A percentile compares a stretch with the other conserved stretches of the same genome.
These are phyloP conservation scores for Microplitis deprimator DNA, from an alignment of 2,888 invertebrate genomes.

Conservation along the genomic window DNA sequence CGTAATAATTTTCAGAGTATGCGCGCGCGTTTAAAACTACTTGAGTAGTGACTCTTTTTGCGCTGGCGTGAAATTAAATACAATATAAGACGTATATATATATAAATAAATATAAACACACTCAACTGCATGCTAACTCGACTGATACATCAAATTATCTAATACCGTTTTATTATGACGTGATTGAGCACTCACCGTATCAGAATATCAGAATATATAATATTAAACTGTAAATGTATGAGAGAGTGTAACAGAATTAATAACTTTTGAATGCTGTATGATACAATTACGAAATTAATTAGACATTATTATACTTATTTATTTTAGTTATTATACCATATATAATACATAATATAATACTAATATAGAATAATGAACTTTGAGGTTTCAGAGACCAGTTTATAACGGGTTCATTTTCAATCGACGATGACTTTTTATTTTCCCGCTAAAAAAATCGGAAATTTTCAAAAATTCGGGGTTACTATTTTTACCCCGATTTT, in stretches of 20 bases:
- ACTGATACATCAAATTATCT: background rate
- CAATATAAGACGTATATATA: background rate
- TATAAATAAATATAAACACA: background rate
- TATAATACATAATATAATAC: constrained; percentile 44
- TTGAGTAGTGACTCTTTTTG: constrained; percentile 31
- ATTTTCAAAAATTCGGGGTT: background rate
- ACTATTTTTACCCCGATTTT: too few relatives aligned
- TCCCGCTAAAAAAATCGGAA: background rate
- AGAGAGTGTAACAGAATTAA: background rate
- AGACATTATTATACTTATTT: background rate
- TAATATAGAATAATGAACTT: constrained; percentile 45
- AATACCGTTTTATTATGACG: constrained; percentile 10
- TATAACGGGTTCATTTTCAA: constrained; percentile 27
- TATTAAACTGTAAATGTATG: background rate
- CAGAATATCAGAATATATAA: constrained; percentile 11
- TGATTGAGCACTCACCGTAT: constrained; percentile 16
- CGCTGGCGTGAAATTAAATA: constrained; percentile 24
- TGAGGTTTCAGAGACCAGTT: constrained; percentile 47
- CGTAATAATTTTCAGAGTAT: constrained; percentile 17
- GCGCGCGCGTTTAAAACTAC: constrained; percentile 36
- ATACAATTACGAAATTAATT: background rate
- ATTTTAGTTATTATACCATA: constrained; percentile 20
- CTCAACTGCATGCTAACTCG: background rate
- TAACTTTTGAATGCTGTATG: background rate
- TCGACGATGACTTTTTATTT: background rate